Base-by-base conservation (phyloP, 2,888 invertebrate genomes). In the Chymomyza procnemis region DNA sequence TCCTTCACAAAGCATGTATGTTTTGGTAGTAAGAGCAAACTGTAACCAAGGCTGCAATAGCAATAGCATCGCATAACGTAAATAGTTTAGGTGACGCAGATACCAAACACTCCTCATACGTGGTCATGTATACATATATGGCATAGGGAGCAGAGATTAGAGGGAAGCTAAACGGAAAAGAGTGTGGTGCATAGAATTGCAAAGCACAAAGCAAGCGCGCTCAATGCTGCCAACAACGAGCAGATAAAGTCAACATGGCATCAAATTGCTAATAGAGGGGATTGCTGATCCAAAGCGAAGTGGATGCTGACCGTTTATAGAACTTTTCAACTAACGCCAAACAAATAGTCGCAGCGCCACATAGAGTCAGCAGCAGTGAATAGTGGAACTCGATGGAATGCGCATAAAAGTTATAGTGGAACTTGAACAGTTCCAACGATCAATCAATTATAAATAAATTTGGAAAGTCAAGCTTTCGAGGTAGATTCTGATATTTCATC, bases 231-330 rank as follows among this genome's bases (percentile, higher is more conserved):
- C 56, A 54, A 56, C 58, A 71, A 46, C 70, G 63, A 64, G 63
- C 71, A 80, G 79, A 78, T 83, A 79, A 79, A 76, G 79, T 85
- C 83, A 83, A 76, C 78, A 80, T 69, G 79, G 76, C 70, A 71
- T 77, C 76, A 79, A 78, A 83, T 83, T 82, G 78, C 69, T 72
- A 69, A 74, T 71, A 69, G 71, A 63, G 59, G 21, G 21, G 21
- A n/a, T 21, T 14, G 14, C 21, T 18, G 18, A 19, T 18, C 52
- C 8, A 50, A 22, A 59, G 52, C 9, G 9, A 9, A 41, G 12
- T 5, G 61, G 12, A 19, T 34, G 55, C 16, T 8, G 22, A 60
- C 73, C 82, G 85, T 79, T 81, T 81, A 81, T 81, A 82, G 82
- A 78, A 76, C 76, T 77, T 69, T 70, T 69, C 66, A 65, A 69